Evolutionary conservation across 2,113 vertebrate genomes (phyloP), one percentile per base, ranked within the genome.

Genomic region (Rattus rattus): DNA sequence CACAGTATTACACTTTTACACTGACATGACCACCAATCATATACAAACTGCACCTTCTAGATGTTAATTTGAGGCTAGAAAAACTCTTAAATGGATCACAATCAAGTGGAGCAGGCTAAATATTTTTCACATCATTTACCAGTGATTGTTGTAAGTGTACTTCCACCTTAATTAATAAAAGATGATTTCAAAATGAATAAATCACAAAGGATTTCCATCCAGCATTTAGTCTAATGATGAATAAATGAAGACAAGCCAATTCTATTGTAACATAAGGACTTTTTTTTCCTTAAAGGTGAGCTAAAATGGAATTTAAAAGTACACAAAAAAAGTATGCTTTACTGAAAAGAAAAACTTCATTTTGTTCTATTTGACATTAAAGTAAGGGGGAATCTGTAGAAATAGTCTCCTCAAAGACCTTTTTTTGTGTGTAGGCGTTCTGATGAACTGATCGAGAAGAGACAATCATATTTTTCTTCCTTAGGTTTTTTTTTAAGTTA

Each of bases 111-210:
- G 69, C 91, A 36, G 85, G 95, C 76, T 95, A 97, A 96, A 98
- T 97, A 97, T 97, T 96, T 97, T 73, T 92, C 91, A 96, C 81
- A 94, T 95, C 90, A 93, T 96, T 97, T 96, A 95, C 52, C 52
- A 96, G 80, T 94, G 90, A 98, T 97, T 98, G 69, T 96, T 96
- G 77, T 90, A 96, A 98, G 94, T 96, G 79, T 95, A 54, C 36
- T 96, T 94, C 77, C 65, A 96, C 90, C 94, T 96, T 97, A 97
- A 98, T 98, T 98, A 97, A 96, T 97, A 94, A 96, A 95, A 96
- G 94, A 97, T 97, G 84, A 97, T 97, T 97, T 97, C 90, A 30
- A 92, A 91, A 76, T 94, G 33, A 72, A 85, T 94, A 95, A 81
- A 92, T 56, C 92, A 88, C 91, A 97, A 97, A 96, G 54, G 61